Evolutionary conservation across 2,113 vertebrate species (phyloP).

Genomic region (Notothenia coriiceps): DNA sequence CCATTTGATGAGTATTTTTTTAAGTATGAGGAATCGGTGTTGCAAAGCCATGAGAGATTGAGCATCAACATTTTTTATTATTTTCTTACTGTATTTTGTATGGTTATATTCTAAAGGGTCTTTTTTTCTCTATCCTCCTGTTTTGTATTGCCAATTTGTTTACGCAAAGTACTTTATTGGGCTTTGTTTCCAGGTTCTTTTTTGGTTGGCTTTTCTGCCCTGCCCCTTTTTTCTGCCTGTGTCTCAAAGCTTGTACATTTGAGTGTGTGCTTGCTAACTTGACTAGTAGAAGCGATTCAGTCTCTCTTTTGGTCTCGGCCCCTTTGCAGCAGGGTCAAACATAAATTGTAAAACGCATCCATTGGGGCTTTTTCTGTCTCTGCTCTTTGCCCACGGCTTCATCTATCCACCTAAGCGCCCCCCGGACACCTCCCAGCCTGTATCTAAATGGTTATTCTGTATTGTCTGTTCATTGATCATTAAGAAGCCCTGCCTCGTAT

Average conservation of each 20-base stretch:
- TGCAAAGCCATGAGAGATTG: conserved; percentile 72
- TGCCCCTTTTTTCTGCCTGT: conserved; percentile 10
- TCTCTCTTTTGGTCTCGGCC: conserved; percentile 20
- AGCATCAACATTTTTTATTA: conserved; percentile 24
- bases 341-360: conserved; percentile 10
- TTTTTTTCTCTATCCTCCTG: conserved; percentile 1
- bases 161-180: conserved; percentile 22
- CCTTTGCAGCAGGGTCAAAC: conserved; percentile 16
- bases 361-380: conserved; percentile 9
- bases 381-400: neutral
- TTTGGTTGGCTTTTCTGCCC: neutral
- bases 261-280: conserved; percentile 52
- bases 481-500: conserved; percentile 20
- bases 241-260: conserved; percentile 44
- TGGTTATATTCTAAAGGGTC: conserved; percentile 23
- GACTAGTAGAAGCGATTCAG: conserved; percentile 17
- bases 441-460: conserved; percentile 4
- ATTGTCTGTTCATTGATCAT: conserved; percentile 10
- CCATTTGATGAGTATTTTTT: conserved; percentile 13
- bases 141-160: conserved; percentile 53
- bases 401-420: neutral
- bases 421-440: neutral
- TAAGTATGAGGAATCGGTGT: conserved; percentile 36
- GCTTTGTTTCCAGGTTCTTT: conserved; percentile 52
- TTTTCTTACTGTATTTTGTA: conserved; percentile 39